Evolutionary conservation across 1,140 invertebrate species (phyloP), one percentile per base, ranked within the genome.

Genomic region (Drosophila kepulauana): DNA sequence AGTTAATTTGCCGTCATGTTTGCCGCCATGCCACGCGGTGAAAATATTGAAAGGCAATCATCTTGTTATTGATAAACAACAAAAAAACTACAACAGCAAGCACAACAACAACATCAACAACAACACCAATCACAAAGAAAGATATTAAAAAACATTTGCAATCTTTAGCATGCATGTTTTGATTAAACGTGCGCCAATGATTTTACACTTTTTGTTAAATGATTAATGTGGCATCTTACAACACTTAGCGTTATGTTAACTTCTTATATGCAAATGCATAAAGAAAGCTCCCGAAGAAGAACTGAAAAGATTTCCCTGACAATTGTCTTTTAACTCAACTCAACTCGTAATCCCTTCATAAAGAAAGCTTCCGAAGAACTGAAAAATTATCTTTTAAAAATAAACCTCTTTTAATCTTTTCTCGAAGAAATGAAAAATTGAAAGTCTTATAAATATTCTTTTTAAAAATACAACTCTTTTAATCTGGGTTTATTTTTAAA

Each of bases 21-120:
- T 33, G 30, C 30, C 30, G 30, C 30, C 30, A 20, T 2, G 30
- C 30, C 35, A 38, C 8, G 82, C 67, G 56, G 63, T 48, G 76
- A 77, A 88, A 86, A 73, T 86, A 86, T 86, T 73, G 82, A 82
- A 77, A 87, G 56, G 52, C 68, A 82, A 82, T 86, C 71, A 86
- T 82, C 71, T 87, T 54, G 65, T 79, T 82, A 86, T 88, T 86
- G 79, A 65, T 86, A 79, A 69, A 70, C 28, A 72, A 49, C 49
- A 52, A 58, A 25, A 25, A 25, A 25, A 20, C n/a, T n/a, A n/a
- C n/a, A 3, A 20, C 20, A 3, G n/a, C n/a, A n/a, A n/a, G n/a
- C n/a, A 20, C 35, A 43, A 48, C 1, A 54, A 59, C 25, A 51
- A 61, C 6, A 0, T 1, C 62, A 38, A 10, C 35, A 7, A 10